Evolutionary conservation across 2,888 invertebrate genomes (phyloP), one percentile per base, ranked within the genome.

Genomic region (Plusia festucae): DNA sequence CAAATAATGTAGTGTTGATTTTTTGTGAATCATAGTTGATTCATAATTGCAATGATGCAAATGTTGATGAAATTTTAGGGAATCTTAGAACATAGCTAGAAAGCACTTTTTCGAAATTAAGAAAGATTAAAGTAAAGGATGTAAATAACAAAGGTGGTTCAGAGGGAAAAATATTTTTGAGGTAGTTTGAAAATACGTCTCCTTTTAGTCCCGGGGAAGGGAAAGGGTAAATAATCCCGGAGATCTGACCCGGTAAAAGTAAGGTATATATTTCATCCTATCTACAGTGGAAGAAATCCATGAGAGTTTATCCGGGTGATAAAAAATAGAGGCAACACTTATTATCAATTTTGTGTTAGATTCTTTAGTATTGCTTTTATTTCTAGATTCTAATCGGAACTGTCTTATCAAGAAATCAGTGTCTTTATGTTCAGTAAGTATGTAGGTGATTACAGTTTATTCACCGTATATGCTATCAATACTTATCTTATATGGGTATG

Each of bases 11-110:
- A 24, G n/a, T 56, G 34, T 56, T 57, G 40, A 4, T 15, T 24
- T 24, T 59, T 11, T 8, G 44, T 72, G 76, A 72, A 20, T 71
- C 24, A 69, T 52, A 20, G 46, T 49, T 15, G 18, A 58, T 68
- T 46, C 30, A 24, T 24, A 32, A 11, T 55, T 55, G 16, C 2
- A n/a, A 44, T 58, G 40, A 16, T 58, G 63, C 13, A 57, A 68
- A 74, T 57, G 24, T 8, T 59, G 13, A 49, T 2, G 58, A 20
- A 68, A 68, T 60, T 20, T 2, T 9, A 5, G 5, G 27, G 27
- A 40, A 40, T 40, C 13, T 34, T 30, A 30, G 8, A 9, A 9
- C 30, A 30, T 3, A 15, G n/a, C 40, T 40, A n/a, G n/a, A 40
- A 40, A n/a, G 7, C n/a, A n/a, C n/a, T n/a, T n/a, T 40, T n/a